Conservation (phyloP, 2,113 vertebrate genomes). For the Pipa parva region DNA sequence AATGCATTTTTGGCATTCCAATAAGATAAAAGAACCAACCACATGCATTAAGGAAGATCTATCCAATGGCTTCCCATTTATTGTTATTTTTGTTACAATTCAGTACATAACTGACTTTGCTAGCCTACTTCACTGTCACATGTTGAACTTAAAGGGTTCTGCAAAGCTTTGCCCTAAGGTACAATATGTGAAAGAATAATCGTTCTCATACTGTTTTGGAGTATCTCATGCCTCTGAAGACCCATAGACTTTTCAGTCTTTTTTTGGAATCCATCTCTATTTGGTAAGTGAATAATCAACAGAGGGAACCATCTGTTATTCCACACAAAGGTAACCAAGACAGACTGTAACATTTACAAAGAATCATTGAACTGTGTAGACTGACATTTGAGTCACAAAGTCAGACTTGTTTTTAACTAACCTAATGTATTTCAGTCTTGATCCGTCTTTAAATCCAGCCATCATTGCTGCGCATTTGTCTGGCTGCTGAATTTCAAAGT, state of each 20-base stretch:
- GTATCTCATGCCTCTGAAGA: background rate
- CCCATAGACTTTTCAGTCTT: conserved; percentile 5
- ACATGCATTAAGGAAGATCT: too few species aligned
- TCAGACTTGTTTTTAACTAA: conserved; percentile 55
- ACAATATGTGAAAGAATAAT: too few species aligned
- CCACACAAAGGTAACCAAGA: conserved; percentile 34
- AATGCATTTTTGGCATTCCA: too few species aligned
- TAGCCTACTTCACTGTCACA: too few species aligned
- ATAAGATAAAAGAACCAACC: too few species aligned
- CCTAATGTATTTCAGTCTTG: conserved; percentile 51
- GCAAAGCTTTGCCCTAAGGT: too few species aligned
- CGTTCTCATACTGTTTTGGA: background rate
- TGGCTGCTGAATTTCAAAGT: conserved; percentile 44
- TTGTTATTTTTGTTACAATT: too few species aligned
- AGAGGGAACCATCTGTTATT: conserved; percentile 31
- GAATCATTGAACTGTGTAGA: conserved; percentile 49
- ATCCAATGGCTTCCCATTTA: too few species aligned
- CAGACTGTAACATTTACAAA: conserved; percentile 41
- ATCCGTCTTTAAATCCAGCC: conserved; percentile 49
- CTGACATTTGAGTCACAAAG: conserved; percentile 56
- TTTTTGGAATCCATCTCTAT: conserved; percentile 11
- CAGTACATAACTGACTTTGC: too few species aligned
- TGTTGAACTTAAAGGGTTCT: too few species aligned
- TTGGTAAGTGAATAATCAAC: conserved; percentile 12
- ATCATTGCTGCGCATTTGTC: conserved; percentile 30